phyloP scores from a whole-genome alignment of 2,797 vertebrate genomes.

The Leptoclinus maculatus region DNA sequence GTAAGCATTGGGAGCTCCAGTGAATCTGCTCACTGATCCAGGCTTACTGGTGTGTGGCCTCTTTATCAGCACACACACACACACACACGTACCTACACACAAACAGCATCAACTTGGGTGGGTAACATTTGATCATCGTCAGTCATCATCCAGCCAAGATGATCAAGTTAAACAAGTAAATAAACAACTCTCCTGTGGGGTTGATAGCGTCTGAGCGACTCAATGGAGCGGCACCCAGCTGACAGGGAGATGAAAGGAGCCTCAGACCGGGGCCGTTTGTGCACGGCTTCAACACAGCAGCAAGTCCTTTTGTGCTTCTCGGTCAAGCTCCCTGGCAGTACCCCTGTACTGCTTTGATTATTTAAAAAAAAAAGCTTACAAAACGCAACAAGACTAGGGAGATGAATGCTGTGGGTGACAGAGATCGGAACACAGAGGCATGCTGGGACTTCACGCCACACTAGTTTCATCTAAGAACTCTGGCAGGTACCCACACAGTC shows the following conservation, averaged over 20 bases:
- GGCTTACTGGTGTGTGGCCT: slow-evolving; percentile 69
- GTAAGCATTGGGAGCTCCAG: slow-evolving; percentile 56
- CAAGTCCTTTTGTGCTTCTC: slow-evolving; percentile 59
- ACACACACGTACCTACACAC: slow-evolving; percentile 22
- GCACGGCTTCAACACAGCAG: slow-evolving; percentile 62
- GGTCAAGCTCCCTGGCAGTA: slow-evolving; percentile 53
- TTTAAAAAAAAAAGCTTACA: slow-evolving; percentile 64
- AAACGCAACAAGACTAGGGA: slow-evolving; percentile 52
- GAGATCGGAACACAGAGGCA: slow-evolving; percentile 57
- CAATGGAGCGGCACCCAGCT: slow-evolving; percentile 65
- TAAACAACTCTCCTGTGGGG: slow-evolving; percentile 67
- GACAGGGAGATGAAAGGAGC: slow-evolving; percentile 73
- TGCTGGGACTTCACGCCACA: slow-evolving; percentile 52
- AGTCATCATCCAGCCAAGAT: slow-evolving; percentile 61
- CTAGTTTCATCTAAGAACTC: slow-evolving; percentile 40
- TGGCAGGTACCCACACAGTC: slow-evolving; percentile 30
- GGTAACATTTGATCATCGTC: slow-evolving; percentile 72
- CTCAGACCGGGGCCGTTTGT: slow-evolving; percentile 51
- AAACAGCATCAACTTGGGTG: slow-evolving; percentile 77
- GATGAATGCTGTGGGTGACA: slow-evolving; percentile 56
- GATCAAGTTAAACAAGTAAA: slow-evolving; percentile 70
- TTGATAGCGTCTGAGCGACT: slow-evolving; percentile 67
- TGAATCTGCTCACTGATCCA: slow-evolving; percentile 61
- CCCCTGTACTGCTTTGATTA: slow-evolving; percentile 42
- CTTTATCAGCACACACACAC: slow-evolving; percentile 52